These are phyloP conservation scores for Florisuga fusca DNA, from an alignment of 2,797 vertebrate species.

Conservation along the genomic window DNA sequence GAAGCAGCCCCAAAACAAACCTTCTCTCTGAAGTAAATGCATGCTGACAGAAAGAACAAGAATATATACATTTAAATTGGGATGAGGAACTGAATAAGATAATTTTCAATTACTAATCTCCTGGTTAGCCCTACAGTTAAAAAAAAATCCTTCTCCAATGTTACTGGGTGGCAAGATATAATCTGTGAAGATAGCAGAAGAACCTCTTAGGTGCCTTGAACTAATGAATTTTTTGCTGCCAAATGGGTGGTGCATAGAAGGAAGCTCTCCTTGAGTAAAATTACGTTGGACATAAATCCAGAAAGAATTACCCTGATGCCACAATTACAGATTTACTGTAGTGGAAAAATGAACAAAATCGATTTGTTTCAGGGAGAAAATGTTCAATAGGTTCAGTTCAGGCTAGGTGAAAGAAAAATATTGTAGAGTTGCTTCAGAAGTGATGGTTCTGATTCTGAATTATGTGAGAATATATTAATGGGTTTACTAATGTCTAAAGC, in stretches of 20 bases:
- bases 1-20: not conserved
- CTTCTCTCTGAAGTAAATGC: not conserved
- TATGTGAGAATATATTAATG: not conserved
- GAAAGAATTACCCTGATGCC: not conserved
- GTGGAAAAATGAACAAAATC: not conserved
- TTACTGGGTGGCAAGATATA: not conserved
- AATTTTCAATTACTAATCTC: not conserved
- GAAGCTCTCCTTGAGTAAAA: not conserved
- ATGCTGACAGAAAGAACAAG: not conserved
- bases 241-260: not conserved
- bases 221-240: not conserved
- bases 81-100: not conserved
- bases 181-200: not conserved
- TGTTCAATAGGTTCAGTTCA: not conserved
- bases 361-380: not conserved
- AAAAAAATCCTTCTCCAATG: not conserved
- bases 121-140: not conserved
- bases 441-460: not conserved
- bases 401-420: not conserved
- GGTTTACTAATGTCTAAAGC: not conserved
- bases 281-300: rapidly evolving
- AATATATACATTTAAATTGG: not conserved
- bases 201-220: not conserved
- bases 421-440: not conserved
- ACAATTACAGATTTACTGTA: not conserved